Conservation (phyloP, 2,888 invertebrate species). For the Drosophila sordidapex region DNA sequence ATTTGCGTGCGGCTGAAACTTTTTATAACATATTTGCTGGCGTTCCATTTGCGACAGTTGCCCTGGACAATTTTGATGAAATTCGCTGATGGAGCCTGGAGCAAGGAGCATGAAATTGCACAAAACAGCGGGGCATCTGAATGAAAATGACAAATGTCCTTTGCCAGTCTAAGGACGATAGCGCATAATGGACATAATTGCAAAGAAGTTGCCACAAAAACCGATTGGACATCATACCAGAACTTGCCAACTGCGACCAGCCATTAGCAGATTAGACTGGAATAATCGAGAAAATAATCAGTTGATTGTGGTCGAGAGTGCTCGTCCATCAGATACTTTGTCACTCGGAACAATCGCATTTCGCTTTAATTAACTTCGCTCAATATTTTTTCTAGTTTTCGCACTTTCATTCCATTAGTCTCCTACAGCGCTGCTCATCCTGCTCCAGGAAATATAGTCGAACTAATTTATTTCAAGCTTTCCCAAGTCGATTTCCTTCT, state of each 20-base stretch:
- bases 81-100: constrained; percentile 24
- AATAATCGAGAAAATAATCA: constrained; percentile 33
- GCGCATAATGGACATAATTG: constrained; percentile 64
- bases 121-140: constrained; percentile 6
- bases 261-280: constrained; percentile 73
- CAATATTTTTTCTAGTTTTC: neutral
- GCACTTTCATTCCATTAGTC: neutral
- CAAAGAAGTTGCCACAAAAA: constrained; percentile 45
- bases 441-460: neutral
- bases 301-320: neutral
- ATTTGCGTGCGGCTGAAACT: constrained; percentile 46
- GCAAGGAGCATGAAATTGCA: constrained; percentile 56
- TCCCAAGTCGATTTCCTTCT: neutral
- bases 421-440: neutral
- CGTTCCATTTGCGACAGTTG: constrained; percentile 42
- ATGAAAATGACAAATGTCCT: constrained; percentile 38
- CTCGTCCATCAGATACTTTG: neutral
- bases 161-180: neutral
- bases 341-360: neutral
- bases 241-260: constrained; percentile 14
- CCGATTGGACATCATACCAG: constrained; percentile 38
- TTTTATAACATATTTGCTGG: constrained; percentile 58
- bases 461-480: neutral
- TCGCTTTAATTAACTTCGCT: neutral
- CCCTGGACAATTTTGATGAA: constrained; percentile 57